Conservation (phyloP, 2,113 vertebrate species). For the Elaphurus davidianus region DNA sequence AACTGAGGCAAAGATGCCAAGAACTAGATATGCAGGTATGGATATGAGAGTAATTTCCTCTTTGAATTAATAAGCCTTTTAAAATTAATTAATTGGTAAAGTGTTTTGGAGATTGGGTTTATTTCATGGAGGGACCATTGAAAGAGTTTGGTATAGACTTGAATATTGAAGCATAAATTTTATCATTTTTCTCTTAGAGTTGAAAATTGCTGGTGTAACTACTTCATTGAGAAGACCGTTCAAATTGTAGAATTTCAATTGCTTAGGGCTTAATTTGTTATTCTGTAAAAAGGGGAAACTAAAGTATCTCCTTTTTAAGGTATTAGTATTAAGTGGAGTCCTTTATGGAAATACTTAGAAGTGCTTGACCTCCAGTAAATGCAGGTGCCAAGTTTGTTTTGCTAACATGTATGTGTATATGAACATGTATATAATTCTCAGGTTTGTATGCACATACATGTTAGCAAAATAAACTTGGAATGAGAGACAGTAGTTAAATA, state of each 20-base stretch:
- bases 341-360: background rate
- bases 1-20: conserved; percentile 92
- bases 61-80: background rate
- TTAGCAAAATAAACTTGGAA: background rate
- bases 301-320: background rate
- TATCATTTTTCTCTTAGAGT: conserved; percentile 3
- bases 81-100: background rate
- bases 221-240: background rate
- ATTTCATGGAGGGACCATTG: background rate
- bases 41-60: background rate
- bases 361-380: background rate
- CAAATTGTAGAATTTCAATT: conserved; percentile 22
- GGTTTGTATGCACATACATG: background rate
- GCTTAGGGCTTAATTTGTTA: background rate
- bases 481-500: background rate
- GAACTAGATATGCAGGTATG: conserved; percentile 95
- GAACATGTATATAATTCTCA: background rate
- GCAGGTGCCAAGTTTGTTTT: background rate
- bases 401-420: background rate
- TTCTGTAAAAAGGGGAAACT: background rate
- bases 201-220: background rate
- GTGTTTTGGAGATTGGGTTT: background rate
- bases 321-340: conserved; percentile 19
- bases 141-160: background rate
- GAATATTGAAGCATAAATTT: background rate